Evolutionary conservation across 1,140 invertebrate genomes (phyloP), one percentile per base, ranked within the genome.

Genomic region (Arion vulgaris): DNA sequence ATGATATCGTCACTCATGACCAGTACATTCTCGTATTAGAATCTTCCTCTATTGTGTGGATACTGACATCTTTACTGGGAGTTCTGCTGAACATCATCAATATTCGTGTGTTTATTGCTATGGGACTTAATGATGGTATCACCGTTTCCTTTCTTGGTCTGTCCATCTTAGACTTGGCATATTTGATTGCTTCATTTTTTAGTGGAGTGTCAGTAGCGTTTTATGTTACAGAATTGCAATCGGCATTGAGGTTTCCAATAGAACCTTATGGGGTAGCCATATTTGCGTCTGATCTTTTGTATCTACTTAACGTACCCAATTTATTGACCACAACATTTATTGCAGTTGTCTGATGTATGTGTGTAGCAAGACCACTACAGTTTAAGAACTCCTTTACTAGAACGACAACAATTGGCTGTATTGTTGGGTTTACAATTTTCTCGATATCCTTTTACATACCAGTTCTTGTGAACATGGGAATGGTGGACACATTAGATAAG

Each of bases 301-400:
- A 53, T 9, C 45, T 49, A 5, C 13, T 75, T 9, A 26, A 39
- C 36, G 45, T 49, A 17, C 9, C 41, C 45, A 51, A 45, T 45
- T 17, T 49, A n/a, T 23, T 75, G 19, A 28, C 38, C 9, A 75
- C 73, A n/a, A 75, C 38, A 7, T 75, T 51, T 49, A 51, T 75
- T 9, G 73, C 73, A 7, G 45, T 75, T 34, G 73, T n/a, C 5
- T n/a, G 62, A 11, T 78, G 76, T 34, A 7, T 78, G 15, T 78
- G 76, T 66, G 57, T 78, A 34, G 51, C 57, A 7, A 28, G 19
- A 49, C 76, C 76, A 15, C 17, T 78, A 9, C 15, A 68, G 11
- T 75, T 75, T 49, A 75, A 51, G n/a, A 45, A 51, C 28, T 11
- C 9, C 4, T 75, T 75, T 34, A 75, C 41, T 39, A 26, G 41